Base-by-base conservation (phyloP, 2,888 invertebrate genomes). In the Mesoligia furuncula region DNA sequence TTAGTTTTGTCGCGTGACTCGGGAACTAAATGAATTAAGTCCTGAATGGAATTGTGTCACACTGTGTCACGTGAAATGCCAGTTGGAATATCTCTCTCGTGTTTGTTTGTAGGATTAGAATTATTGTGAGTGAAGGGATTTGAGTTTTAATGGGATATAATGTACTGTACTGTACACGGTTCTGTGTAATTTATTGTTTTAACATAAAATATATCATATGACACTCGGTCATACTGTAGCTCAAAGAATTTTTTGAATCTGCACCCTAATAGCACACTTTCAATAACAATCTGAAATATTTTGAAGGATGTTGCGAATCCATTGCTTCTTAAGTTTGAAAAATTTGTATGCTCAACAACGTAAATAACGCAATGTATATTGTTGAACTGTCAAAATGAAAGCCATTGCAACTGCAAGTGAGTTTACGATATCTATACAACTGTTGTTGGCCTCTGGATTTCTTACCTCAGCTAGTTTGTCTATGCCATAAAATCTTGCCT, bases 21-120 rank as follows among this genome's bases (percentile, higher is more conserved):
- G 45, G 20, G 59, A 71, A 70, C 66, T 75, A 81, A 78, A 81
- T 75, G 66, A 78, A 67, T 79, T 75, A 75, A 69, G 74, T 68
- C 27, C 66, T 73, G 82, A 85, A 78, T 67, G 64, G 69, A 81
- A 84, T 84, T 84, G 79, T 82, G 84, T 73, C 75, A 75, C 73
- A 76, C 68, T 54, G 71, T 69, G 68, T 65, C 54, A 36, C 45
- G 42, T 24, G 54, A 72, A 75, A 74, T 67, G 73, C 62, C 59
- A 73, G 85, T 70, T 81, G 69, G 78, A 81, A 81, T 75, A 59
- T 54, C 57, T 78, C 45, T 77, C 51, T 67, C 51, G 77, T 80
- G 65, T 84, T 77, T 73, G 77, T 72, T 75, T 82, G 54, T 72
- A 11, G 15, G 59, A 68, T 82, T 82, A 68, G 54, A 85, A 42